phyloP scores from a whole-genome alignment of 2,888 invertebrate species.

The Opisthograptis luteolata region DNA sequence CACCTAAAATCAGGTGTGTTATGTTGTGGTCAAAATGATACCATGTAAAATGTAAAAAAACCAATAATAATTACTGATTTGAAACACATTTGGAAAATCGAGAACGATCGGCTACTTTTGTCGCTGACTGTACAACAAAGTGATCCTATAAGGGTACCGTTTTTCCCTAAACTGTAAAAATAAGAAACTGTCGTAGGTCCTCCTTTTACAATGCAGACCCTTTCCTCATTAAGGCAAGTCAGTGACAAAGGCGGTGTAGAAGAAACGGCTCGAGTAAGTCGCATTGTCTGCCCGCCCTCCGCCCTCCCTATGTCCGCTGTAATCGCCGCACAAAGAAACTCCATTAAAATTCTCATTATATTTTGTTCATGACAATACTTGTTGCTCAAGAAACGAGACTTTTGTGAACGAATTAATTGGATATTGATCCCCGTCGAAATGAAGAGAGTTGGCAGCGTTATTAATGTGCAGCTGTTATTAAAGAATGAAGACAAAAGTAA shows the following conservation, averaged over 20 bases:
- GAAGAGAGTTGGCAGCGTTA: not conserved
- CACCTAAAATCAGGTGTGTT: too few relatives aligned
- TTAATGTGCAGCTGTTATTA: too few relatives aligned
- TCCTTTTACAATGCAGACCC: not conserved
- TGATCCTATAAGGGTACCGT: too few relatives aligned
- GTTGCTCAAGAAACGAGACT: slow-evolving; percentile 6
- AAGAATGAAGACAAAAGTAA: too few relatives aligned
- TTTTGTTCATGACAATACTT: slow-evolving; percentile 21
- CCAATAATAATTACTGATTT: too few relatives aligned
- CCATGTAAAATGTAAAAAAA: too few relatives aligned
- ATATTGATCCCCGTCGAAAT: slow-evolving; percentile 10
- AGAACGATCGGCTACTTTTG: too few relatives aligned
- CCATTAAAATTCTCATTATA: slow-evolving; percentile 19
- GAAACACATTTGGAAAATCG: too few relatives aligned
- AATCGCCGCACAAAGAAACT: slow-evolving; percentile 10
- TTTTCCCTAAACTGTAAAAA: too few relatives aligned
- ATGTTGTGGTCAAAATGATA: too few relatives aligned
- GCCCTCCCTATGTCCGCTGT: not conserved
- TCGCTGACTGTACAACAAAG: too few relatives aligned
- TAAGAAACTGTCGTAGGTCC: too few relatives aligned
- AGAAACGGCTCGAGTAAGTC: not conserved
- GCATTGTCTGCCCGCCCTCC: not conserved
- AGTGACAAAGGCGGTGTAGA: not conserved
- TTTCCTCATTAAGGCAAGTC: not conserved
- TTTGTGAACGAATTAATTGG: slow-evolving; percentile 15